Percentiles rank a stretch among this genome's conserved stretches.
phyloP scores from a whole-genome alignment of 2,888 invertebrate species.

The Ectobius pallidus region DNA sequence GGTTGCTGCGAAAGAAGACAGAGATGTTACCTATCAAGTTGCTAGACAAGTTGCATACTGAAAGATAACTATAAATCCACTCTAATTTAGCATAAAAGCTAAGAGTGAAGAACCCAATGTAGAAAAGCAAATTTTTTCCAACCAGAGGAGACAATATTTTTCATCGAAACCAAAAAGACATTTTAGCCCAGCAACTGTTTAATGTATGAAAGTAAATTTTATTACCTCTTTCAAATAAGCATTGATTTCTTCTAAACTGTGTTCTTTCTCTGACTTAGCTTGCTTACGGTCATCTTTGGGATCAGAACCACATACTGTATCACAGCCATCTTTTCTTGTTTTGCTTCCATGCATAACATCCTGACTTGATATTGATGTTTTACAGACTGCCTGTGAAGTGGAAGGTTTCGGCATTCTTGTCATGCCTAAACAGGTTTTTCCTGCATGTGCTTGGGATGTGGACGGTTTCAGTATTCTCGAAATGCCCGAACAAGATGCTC shows the following conservation, averaged over 20 bases:
- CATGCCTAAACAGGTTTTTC: not conserved
- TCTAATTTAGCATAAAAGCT: not conserved
- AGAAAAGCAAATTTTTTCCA: not conserved
- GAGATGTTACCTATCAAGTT: not conserved
- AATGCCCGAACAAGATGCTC: not conserved
- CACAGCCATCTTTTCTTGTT: too few relatives aligned
- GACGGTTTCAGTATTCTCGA: not conserved
- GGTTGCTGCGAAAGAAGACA: too few relatives aligned
- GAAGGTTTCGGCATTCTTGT: not conserved
- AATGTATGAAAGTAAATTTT: not conserved
- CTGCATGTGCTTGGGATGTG: not conserved
- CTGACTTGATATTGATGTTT: too few relatives aligned
- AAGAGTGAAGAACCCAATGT: not conserved
- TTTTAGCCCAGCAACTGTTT: not conserved
- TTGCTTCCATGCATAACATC: too few relatives aligned
- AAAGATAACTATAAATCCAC: not conserved
- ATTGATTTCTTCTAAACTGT: not conserved
- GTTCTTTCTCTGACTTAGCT: too few relatives aligned
- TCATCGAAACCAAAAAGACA: not conserved
- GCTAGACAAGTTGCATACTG: not conserved
- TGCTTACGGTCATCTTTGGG: too few relatives aligned
- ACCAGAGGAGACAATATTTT: not conserved
- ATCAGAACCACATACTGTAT: too few relatives aligned
- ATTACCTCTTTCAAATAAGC: conserved; percentile 1
- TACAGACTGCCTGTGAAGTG: too few relatives aligned